Conservation (phyloP, 2,113 vertebrate species). For the Ascaphus truei region DNA sequence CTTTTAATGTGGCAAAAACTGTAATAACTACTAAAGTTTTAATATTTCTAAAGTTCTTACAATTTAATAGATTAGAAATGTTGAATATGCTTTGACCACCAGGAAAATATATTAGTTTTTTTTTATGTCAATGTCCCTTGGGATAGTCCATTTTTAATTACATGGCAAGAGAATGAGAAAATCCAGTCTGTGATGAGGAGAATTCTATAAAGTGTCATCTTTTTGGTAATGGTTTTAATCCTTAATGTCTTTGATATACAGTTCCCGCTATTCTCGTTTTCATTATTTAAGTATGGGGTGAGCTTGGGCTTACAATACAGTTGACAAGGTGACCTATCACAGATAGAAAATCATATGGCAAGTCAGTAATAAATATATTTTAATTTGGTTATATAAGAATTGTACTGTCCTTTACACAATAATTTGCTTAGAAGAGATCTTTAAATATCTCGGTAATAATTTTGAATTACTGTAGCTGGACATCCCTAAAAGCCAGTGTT, state of each 20-base stretch:
- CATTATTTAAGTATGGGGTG: neutral
- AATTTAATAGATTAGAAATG: neutral
- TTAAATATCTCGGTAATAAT: conserved; percentile 27
- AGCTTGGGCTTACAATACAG: neutral
- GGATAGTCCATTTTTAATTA: conserved; percentile 28
- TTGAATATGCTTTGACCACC: conserved; percentile 22
- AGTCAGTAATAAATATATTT: conserved; percentile 1
- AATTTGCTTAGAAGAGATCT: conserved; percentile 33
- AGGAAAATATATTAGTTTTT: conserved; percentile 25
- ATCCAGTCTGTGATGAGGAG: neutral
- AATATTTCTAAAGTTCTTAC: conserved; percentile 15
- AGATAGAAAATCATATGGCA: neutral
- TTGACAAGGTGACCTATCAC: conserved; percentile 21
- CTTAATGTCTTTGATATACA: conserved; percentile 12
- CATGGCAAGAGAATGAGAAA: conserved; percentile 13
- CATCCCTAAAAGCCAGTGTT: conserved; percentile 37
- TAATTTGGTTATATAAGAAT: neutral
- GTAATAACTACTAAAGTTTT: conserved; percentile 16
- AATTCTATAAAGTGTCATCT: conserved; percentile 18
- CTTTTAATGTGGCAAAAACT: neutral
- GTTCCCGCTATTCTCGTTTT: conserved; percentile 15
- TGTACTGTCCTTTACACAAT: neutral
- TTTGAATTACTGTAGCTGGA: conserved; percentile 21
- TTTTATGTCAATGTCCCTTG: conserved; percentile 22
- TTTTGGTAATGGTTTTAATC: conserved; percentile 13